Conservation (phyloP, 2,888 invertebrate genomes). For the Netelia melanura region DNA sequence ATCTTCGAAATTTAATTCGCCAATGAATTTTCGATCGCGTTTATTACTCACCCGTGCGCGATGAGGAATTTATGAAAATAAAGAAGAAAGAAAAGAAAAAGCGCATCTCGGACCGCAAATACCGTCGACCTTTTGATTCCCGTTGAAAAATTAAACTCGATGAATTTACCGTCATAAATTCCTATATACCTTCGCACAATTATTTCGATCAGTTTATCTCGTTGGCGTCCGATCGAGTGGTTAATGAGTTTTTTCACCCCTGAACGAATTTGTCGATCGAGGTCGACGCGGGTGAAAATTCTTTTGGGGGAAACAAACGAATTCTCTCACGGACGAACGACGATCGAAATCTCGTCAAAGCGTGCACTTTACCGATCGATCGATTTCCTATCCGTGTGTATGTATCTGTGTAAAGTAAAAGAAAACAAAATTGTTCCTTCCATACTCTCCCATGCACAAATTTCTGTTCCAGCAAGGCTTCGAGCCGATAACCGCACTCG, state of each 20-base stretch:
- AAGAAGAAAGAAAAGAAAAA: background rate
- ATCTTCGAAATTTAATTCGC: no score
- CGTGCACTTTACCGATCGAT: conserved; percentile 49
- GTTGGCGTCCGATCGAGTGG: conserved; percentile 13
- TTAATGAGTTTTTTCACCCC: conserved; percentile 49
- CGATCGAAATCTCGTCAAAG: conserved; percentile 49
- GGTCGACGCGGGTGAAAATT: background rate
- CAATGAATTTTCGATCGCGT: no score
- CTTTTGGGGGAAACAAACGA: conserved; percentile 49
- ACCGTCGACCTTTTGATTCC: no score
- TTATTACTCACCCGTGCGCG: no score
- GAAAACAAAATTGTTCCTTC: background rate
- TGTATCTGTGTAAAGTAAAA: background rate
- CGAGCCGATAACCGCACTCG: conserved; percentile 91
- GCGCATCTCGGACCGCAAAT: background rate
- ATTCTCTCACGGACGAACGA: conserved; percentile 55
- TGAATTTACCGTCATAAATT: no score
- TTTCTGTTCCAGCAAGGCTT: conserved; percentile 88
- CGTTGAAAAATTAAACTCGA: no score
- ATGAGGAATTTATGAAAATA: no score
- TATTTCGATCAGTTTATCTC: background rate
- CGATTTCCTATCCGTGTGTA: conserved; percentile 58
- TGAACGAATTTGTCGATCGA: conserved; percentile 33
- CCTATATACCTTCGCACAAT: background rate
- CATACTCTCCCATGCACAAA: conserved; percentile 10